Conservation (phyloP, 2,888 invertebrate genomes). For the Geophilus truncorum region DNA sequence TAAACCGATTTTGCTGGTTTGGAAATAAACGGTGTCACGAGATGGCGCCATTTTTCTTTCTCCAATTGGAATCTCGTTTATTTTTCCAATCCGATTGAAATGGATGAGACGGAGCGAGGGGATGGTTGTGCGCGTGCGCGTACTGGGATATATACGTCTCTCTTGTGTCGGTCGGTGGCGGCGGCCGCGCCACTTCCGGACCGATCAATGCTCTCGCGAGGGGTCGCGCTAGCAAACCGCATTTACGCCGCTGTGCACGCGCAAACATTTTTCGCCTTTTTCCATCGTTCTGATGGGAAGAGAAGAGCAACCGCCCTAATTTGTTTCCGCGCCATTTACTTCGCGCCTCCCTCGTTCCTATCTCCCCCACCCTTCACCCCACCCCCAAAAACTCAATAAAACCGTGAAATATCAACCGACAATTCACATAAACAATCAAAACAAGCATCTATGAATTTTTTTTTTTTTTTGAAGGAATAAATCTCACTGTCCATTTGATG, state of each 20-base stretch:
- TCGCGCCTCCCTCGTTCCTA: not conserved
- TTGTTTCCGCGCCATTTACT: not conserved
- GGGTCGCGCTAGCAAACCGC: not conserved
- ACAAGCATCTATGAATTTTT: no score
- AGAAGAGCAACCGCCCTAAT: not conserved
- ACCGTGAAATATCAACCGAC: not conserved
- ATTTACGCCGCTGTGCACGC: not conserved
- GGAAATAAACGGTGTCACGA: no score
- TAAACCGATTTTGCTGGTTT: no score
- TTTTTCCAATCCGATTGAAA: not conserved
- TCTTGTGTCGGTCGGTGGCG: not conserved
- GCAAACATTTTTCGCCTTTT: not conserved
- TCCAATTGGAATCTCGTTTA: not conserved
- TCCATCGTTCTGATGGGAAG: not conserved
- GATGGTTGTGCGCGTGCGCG: no score
- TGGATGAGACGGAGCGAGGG: not conserved
- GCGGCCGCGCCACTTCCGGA: not conserved
- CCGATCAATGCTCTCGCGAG: not conserved
- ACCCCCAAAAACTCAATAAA: not conserved
- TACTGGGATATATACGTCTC: no score
- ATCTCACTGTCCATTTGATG: no score
- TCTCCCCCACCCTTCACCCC: not conserved
- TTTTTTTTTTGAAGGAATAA: no score
- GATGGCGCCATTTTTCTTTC: not conserved
- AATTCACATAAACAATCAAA: no score